phyloP scores from a whole-genome alignment of 2,113 vertebrate species.

The Rhabdomys dilectus region DNA sequence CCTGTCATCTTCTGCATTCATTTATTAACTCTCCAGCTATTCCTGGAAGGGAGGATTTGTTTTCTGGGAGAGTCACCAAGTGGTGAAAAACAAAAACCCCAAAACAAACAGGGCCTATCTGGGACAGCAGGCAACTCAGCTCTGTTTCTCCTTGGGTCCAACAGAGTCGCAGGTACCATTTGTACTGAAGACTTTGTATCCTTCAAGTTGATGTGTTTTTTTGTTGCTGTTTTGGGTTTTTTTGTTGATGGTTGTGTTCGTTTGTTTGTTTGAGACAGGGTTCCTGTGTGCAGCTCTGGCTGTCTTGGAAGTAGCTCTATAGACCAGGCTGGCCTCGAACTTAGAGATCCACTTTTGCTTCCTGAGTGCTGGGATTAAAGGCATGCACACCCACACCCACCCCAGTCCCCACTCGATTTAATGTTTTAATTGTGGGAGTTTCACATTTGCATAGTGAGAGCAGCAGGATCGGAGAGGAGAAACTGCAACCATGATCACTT shows the following conservation, averaged over 20 bases:
- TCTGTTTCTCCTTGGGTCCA: neutral
- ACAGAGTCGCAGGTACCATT: neutral
- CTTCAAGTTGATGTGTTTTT: neutral
- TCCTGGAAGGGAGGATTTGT: slow-evolving; percentile 29
- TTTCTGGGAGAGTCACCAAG: slow-evolving; percentile 24
- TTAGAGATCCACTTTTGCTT: too few relatives aligned
- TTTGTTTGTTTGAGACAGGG: too few relatives aligned
- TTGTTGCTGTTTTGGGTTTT: too few relatives aligned
- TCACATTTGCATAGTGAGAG: slow-evolving; percentile 7
- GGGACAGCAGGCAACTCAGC: neutral
- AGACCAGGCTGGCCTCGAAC: too few relatives aligned
- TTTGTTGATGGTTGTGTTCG: too few relatives aligned
- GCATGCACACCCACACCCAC: too few relatives aligned
- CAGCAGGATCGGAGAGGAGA: neutral
- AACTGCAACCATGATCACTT: neutral
- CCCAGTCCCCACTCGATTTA: neutral
- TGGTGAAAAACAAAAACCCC: neutral
- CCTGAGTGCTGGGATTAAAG: too few relatives aligned
- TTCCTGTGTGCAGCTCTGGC: too few relatives aligned
- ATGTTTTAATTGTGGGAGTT: neutral
- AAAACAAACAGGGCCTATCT: neutral
- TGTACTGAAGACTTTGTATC: neutral
- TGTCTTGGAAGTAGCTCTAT: too few relatives aligned
- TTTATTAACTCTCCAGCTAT: slow-evolving; percentile 54
- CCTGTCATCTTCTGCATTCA: neutral